Percentiles rank a stretch among this genome's conserved stretches.
phyloP scores from a whole-genome alignment of 2,888 invertebrate species.

The Hoplodrina ambigua region DNA sequence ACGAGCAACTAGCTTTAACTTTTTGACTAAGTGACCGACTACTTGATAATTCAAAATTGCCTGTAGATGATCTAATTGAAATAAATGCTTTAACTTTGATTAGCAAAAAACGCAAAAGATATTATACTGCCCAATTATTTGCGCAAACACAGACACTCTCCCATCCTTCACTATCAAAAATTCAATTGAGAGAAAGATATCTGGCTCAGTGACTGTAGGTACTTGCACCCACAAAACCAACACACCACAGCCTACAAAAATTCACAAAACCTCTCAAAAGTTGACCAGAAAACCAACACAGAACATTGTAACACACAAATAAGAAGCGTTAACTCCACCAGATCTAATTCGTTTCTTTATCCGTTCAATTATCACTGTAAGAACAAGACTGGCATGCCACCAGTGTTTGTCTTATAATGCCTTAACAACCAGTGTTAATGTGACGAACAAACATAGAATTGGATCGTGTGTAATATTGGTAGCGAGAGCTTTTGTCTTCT shows the following conservation, averaged over 20 bases:
- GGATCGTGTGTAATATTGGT: slow-evolving; percentile 81
- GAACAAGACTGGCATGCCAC: slow-evolving; percentile 66
- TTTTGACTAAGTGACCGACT: too few species aligned
- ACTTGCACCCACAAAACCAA: not conserved
- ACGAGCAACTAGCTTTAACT: too few species aligned
- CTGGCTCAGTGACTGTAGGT: too few species aligned
- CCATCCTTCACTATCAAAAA: too few species aligned
- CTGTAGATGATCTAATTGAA: too few species aligned
- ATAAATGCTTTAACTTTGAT: too few species aligned
- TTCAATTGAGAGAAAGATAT: too few species aligned
- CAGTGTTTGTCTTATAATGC: slow-evolving; percentile 74
- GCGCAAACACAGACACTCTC: too few species aligned
- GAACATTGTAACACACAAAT: slow-evolving; percentile 45
- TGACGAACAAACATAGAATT: slow-evolving; percentile 74
- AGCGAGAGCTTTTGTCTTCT: slow-evolving; percentile 75
- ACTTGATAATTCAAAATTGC: too few species aligned
- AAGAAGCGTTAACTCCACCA: slow-evolving; percentile 69
- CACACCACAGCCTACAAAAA: not conserved
- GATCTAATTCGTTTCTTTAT: slow-evolving; percentile 84
- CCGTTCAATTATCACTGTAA: slow-evolving; percentile 78
- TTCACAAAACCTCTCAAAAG: slow-evolving; percentile 17
- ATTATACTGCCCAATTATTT: too few species aligned
- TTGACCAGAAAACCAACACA: slow-evolving; percentile 24
- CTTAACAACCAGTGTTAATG: slow-evolving; percentile 73
- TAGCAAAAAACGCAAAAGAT: too few species aligned